A percentile compares a stretch with the other conserved stretches of the same genome.
These are phyloP conservation scores for Horisme vitalbata DNA, from an alignment of 2,888 invertebrate species.

Conservation along the genomic window DNA sequence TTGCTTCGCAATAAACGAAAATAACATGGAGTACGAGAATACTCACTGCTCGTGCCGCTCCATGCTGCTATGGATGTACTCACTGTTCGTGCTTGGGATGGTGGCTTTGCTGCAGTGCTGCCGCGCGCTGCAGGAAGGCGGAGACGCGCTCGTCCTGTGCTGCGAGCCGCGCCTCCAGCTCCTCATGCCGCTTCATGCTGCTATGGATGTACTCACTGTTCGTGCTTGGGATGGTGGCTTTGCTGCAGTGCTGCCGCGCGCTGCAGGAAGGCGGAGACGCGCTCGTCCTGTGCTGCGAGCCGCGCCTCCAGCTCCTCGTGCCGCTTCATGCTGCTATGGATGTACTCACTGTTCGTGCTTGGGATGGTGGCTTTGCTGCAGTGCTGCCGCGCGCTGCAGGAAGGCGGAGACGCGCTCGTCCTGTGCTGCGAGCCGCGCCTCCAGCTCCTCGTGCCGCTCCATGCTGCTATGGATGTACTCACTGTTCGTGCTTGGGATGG, in stretches of 20 bases:
- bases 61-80: conserved; percentile 53
- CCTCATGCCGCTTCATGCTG: conserved; percentile 85
- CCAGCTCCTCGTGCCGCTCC: conserved; percentile 70
- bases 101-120: conserved; percentile 88
- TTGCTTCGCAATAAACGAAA: too few species aligned
- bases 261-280: conserved; percentile 91
- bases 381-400: conserved; percentile 90
- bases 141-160: conserved; percentile 97
- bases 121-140: conserved; percentile 91
- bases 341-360: conserved; percentile 88
- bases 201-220: conserved; percentile 86
- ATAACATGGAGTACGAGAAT: too few species aligned
- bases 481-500: conserved; percentile 92
- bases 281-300: conserved; percentile 95
- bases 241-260: conserved; percentile 91
- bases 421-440: conserved; percentile 95
- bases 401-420: conserved; percentile 94
- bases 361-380: conserved; percentile 91
- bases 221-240: conserved; percentile 90
- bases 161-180: conserved; percentile 94
- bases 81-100: conserved; percentile 92
- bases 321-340: not conserved
- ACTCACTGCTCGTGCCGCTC: not conserved
- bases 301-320: conserved; percentile 89
- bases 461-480: conserved; percentile 53